Evolutionary conservation across 1,140 invertebrate genomes (phyloP).

Genomic region (Ylistrum balloti): DNA sequence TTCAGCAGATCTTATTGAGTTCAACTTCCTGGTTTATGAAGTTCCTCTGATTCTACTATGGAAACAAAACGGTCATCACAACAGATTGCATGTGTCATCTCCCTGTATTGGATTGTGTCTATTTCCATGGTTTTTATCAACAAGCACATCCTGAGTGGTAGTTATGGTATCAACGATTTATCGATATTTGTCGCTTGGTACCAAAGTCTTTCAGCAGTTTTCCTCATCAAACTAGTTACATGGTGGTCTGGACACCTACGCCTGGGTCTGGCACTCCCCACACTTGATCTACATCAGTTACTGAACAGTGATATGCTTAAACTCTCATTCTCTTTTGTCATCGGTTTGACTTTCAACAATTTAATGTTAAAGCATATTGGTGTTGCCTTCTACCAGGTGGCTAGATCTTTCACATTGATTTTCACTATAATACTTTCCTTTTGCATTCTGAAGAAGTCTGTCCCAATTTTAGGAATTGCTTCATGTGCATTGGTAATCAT

Average conservation of each 20-base stretch:
- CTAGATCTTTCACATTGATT: constrained; percentile 80
- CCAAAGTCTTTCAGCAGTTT: constrained; percentile 69
- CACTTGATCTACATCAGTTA: constrained; percentile 63
- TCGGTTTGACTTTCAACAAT: constrained; percentile 80
- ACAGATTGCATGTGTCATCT: constrained; percentile 68
- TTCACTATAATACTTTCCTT: constrained; percentile 79
- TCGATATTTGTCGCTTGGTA: constrained; percentile 81
- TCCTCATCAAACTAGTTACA: constrained; percentile 60
- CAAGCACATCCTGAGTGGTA: constrained; percentile 78
- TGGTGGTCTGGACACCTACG: constrained; percentile 50
- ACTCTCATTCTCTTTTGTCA: constrained; percentile 75
- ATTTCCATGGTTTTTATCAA: constrained; percentile 82
- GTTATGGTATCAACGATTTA: constrained; percentile 69
- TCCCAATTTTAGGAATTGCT: constrained; percentile 67
- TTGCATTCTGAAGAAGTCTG: constrained; percentile 70
- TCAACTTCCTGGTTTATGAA: too few relatives aligned
- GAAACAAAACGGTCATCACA: neutral
- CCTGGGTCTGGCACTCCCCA: constrained; percentile 56
- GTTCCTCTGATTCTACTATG: neutral
- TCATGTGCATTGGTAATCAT: constrained; percentile 77
- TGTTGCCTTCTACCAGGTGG: constrained; percentile 82
- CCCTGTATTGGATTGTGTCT: constrained; percentile 79
- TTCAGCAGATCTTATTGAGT: too few relatives aligned
- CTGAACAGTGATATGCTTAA: constrained; percentile 73
- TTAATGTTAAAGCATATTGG: constrained; percentile 81